These are phyloP conservation scores for Pimephales promelas DNA, from an alignment of 2,113 vertebrate genomes.

Conservation along the genomic window DNA sequence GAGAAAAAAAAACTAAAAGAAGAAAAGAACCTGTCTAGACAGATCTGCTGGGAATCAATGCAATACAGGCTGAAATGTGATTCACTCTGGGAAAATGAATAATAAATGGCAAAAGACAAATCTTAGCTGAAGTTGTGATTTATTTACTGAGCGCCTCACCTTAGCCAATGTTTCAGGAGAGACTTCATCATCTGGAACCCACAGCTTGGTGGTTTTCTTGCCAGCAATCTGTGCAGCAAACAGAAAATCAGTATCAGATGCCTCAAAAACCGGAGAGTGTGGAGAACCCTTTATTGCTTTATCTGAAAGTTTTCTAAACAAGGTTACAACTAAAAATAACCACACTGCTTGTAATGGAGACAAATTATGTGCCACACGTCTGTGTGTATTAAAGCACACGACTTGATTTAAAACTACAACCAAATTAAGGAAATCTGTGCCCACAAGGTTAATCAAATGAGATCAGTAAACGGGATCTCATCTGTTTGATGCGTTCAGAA, in stretches of 20 bases:
- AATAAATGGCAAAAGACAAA: constrained; percentile 10
- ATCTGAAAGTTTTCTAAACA: constrained; percentile 15
- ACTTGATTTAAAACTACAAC: not conserved
- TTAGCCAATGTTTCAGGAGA: constrained; percentile 95
- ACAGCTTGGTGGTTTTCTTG: constrained; percentile 99
- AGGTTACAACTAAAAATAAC: constrained; percentile 6
- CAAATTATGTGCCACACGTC: not conserved
- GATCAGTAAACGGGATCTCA: not conserved
- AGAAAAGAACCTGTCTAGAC: not conserved
- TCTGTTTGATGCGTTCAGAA: not conserved
- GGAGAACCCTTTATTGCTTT: not conserved
- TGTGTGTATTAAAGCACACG: not conserved
- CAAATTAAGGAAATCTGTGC: not conserved
- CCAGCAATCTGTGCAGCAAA: constrained; percentile 84
- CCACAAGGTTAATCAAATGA: not conserved
- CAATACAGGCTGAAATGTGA: not conserved
- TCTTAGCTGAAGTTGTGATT: not conserved
- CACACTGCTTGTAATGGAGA: not conserved
- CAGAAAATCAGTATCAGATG: constrained; percentile 29
- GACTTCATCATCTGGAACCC: constrained; percentile 98
- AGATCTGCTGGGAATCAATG: not conserved
- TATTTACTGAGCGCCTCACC: constrained; percentile 70
- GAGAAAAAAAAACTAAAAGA: not conserved
- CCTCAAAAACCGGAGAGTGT: not conserved
- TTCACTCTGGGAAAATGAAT: not conserved